Evolutionary conservation across 2,113 vertebrate genomes (phyloP).

Genomic region (Anser cygnoides): DNA sequence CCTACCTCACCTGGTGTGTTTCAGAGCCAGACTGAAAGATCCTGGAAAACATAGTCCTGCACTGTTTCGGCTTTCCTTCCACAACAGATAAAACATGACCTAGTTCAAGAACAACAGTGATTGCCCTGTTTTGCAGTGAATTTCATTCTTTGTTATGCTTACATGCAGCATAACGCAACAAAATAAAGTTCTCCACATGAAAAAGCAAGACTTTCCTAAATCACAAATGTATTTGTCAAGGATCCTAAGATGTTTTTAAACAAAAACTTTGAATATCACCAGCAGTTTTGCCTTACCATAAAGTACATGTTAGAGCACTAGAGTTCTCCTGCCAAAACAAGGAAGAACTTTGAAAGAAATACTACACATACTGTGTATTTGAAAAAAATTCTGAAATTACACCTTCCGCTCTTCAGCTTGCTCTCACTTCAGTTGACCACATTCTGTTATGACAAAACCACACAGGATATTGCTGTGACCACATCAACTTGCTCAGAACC

Average conservation of each 20-base stretch:
- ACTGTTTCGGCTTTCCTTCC: background rate
- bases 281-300: background rate
- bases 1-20: background rate
- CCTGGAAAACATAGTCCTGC: background rate
- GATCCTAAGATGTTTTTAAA: background rate
- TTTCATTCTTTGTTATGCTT: background rate
- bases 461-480: background rate
- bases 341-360: background rate
- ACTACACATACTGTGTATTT: background rate
- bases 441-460: background rate
- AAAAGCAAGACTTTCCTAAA: background rate
- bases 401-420: background rate
- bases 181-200: background rate
- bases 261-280: background rate
- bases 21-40: background rate
- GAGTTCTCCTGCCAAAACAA: background rate
- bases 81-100: background rate
- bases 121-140: background rate
- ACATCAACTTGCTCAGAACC: background rate
- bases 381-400: background rate
- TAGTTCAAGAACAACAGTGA: background rate
- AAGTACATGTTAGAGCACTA: background rate
- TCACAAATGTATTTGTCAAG: background rate
- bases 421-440: background rate
- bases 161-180: background rate